Evolutionary conservation across 2,113 vertebrate genomes (phyloP), one percentile per base, ranked within the genome.

Genomic region (Hypomesus transpacificus): DNA sequence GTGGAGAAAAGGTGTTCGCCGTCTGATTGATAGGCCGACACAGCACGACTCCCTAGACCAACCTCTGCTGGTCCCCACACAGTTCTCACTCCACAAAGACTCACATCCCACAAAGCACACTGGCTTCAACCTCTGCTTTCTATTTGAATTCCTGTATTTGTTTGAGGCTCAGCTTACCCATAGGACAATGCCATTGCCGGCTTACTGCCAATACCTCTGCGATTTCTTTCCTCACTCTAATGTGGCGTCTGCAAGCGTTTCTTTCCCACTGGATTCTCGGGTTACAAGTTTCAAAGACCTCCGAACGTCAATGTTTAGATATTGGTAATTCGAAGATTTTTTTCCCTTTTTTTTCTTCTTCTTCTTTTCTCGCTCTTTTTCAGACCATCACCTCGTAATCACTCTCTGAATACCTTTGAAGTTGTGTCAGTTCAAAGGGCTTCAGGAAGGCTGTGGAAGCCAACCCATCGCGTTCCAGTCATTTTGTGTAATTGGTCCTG

Each of bases 401-500:
- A 84, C 82, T 78, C 86, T 86, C 89, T 57, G 79, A 70, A 89
- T 86, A 94, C 92, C 92, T 95, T 94, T 95, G 94, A 95, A 94
- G 93, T 90, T 3, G 63, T 77, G 72, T 39, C 87, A 93, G 93
- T 94, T 96, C 93, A 95, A 95, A 94, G 94, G 73, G 88, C 89
- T 91, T 83, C 82, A 73, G 82, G 78, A 78, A 86, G 89, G 64
- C 34, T 82, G 89, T 75, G 65, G 89, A 91, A 89, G 90, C 91
- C 83, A 79, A 90, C 92, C 89, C 89, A 80, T 91, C 89, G 89
- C 90, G 81, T 88, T 92, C 68, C 90, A 91, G 90, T 93, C 90
- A 92, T 93, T 93, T 91, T 87, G 85, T 91, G 90, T 96, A 96
- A 96, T 96, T 95, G 94, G 92, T 91, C 92, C 91, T 90, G 93